Base-by-base conservation (phyloP, 92 coral and sea anemone species). In the Anthopleura xanthogrammica region DNA sequence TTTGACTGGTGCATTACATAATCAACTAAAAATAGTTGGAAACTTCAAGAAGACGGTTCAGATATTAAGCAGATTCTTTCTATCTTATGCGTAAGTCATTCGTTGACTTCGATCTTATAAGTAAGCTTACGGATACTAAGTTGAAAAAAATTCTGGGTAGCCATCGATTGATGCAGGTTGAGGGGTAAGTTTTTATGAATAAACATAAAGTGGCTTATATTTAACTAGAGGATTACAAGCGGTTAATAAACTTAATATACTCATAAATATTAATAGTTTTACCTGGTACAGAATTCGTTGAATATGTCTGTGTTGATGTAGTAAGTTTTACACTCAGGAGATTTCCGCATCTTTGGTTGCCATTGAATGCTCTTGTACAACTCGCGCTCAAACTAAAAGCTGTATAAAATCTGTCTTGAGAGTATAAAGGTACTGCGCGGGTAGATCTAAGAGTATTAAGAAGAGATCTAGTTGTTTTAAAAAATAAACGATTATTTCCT, bases 401-500 rank as follows among this genome's bases (percentile, higher is more conserved):
- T 12, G 77, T 3, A 17, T 43, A 52, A 14, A 66, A 24, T 46
- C 55, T 22, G 12, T 58, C 65, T 22, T 68, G 66, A 19, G 6
- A 5, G 52, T 43, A 3, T 8, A 40, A 48, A 81, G 17, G 58
- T 24, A 16, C 5, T 19, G 64, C 16, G 6, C 20, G 39, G 12
- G 48, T 50, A 52, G 29, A 22, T 57, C 66, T 70, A 8, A 46
- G 20, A 7, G 7, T 48, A 11, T 75, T 24, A 20, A 52, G 14
- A 48, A 71, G 57, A 70, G 52, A 41, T 70, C 66, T 81, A 20
- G 74, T 5, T 12, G 84, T 22, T 64, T 55, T 41, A 20, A 23
- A 66, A 81, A 81, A 17, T 48, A 81, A n/a, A 48, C 66, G 77
- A 43, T 50, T 60, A 50, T 17, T 43, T 23, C 64, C 70, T 3